Percentiles rank a stretch among this genome's conserved stretches.
phyloP scores from a whole-genome alignment of 2,113 vertebrate species.

The Sinosuthora webbiana region DNA sequence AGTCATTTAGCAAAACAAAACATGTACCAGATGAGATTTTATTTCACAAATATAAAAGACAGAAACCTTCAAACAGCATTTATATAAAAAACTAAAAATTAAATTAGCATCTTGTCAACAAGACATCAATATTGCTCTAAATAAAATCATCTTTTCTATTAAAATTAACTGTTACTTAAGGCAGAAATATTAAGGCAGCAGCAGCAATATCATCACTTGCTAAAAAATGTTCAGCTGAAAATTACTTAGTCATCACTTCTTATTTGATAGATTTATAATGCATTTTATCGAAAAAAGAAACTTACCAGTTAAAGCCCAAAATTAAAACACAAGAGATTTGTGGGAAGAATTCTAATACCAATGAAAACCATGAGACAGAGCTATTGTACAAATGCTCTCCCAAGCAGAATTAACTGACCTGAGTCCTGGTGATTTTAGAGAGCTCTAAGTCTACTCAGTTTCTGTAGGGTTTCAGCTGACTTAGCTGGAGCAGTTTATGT shows the following conservation, averaged over 20 bases:
- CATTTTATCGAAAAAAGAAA: neutral
- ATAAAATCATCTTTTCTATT: neutral
- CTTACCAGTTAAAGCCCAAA: neutral
- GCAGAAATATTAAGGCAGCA: neutral
- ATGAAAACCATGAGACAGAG: neutral
- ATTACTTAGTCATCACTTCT: neutral
- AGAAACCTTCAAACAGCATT: neutral
- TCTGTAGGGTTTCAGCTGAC: neutral
- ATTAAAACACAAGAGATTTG: neutral
- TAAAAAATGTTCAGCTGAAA: neutral
- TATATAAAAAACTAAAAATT: neutral
- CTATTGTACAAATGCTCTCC: neutral
- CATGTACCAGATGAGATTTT: neutral
- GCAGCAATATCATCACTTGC: neutral
- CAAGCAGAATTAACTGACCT: neutral
- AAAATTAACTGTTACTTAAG: neutral
- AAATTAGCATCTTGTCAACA: neutral
- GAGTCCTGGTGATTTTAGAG: neutral
- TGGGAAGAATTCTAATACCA: neutral
- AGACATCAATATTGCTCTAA: neutral
- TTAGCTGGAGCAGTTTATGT: neutral
- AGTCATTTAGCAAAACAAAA: neutral
- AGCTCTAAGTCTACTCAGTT: neutral
- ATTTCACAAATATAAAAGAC: neutral
- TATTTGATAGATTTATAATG: neutral